Percentiles rank a stretch among this genome's conserved stretches.
Conservation (phyloP, 2,113 vertebrate genomes). For the Oxyura jamaicensis region DNA sequence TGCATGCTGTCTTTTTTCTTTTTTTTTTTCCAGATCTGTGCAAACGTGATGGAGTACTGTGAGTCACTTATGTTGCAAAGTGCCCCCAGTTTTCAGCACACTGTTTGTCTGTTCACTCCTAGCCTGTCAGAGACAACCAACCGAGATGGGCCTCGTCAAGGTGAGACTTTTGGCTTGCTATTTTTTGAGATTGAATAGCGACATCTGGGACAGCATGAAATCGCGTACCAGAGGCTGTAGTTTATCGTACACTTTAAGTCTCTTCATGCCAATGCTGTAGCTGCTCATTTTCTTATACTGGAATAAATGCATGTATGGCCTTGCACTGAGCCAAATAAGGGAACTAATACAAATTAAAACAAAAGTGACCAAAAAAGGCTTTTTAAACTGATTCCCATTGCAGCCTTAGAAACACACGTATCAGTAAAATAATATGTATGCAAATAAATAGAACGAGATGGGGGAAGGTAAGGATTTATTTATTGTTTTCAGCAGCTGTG, state of each 20-base stretch:
- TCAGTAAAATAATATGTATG: not conserved
- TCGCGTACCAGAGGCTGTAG: not conserved
- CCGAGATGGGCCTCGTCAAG: conserved; percentile 86
- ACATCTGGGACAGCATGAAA: not conserved
- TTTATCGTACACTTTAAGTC: not conserved
- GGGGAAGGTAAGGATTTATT: not conserved
- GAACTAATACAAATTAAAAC: not conserved
- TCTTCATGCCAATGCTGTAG: not conserved
- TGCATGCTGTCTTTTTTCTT: not conserved
- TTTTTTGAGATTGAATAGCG: not conserved
- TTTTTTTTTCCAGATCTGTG: conserved; percentile 85
- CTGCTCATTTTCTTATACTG: not conserved
- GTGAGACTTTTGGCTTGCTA: conserved; percentile 51
- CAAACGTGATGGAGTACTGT: conserved; percentile 98
- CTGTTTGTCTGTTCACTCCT: conserved; percentile 93
- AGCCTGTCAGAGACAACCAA: conserved; percentile 88
- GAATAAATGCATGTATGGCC: not conserved
- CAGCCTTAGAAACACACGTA: not conserved
- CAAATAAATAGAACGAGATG: not conserved
- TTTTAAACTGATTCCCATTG: not conserved
- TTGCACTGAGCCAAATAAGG: not conserved
- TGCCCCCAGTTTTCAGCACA: conserved; percentile 86
- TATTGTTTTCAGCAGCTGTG: not conserved
- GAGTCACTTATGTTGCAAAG: conserved; percentile 92
- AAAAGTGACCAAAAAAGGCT: not conserved